Base-by-base conservation (phyloP, 2,888 invertebrate genomes). In the Hartigia nigra region DNA sequence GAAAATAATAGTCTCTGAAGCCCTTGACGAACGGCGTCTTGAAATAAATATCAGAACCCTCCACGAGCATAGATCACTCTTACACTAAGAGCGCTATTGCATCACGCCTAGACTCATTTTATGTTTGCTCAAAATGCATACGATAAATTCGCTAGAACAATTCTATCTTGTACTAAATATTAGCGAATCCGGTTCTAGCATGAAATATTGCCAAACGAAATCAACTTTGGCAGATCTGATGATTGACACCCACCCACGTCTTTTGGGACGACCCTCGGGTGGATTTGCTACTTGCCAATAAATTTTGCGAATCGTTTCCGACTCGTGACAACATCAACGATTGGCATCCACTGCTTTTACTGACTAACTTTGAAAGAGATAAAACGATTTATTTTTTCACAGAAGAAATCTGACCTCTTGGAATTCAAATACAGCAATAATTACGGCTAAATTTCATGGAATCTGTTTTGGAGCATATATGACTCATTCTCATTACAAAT, bases 1-100 rank as follows among this genome's bases (percentile, higher is more conserved):
- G 90, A 88, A 86, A 84, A 82, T 80, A 82, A 83, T 72, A 55
- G 55, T 9, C 55, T 55, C 55, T 23, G 23, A 55, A 55, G 55
- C 55, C 55, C 55, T 55, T 55, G 23, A 23, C 23, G 23, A 55
- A 23, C 55, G 9, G 23, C 23, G 23, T 55, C 55, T 23, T 55
- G 23, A 55, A 55, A 55, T 55, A 55, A 55, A 55, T 9, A 23
- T 23, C 9, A 55, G 23, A 55, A 55, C 14, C 23, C 55, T 55
- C 9, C 55, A 55, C 55, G 0, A 55, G 55, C 55, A 23, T 23
- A 23, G 55, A 2, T 55, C 23, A 2, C 9, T 55, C 9, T 55
- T 55, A 55, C 9, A 55, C 23, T 1, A 23, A 55, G 23, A 55
- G 9, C 23, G 23, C 23, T 23, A 9, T 55, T 55, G 55, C 23